Evolutionary conservation across 2,888 invertebrate genomes (phyloP).

Genomic region (Chrysopilus asiliformis): DNA sequence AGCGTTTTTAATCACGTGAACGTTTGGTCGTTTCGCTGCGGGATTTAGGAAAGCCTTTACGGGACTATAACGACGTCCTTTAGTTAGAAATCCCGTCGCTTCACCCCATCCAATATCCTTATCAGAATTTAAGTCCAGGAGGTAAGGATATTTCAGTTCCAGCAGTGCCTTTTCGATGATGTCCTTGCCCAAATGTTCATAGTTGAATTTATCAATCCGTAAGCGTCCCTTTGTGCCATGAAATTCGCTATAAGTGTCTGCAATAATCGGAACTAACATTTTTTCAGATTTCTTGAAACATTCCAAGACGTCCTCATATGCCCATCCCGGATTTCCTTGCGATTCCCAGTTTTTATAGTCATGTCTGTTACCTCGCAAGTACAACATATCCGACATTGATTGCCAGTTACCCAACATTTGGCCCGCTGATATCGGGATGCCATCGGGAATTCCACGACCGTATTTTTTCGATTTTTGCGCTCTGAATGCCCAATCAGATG

Average conservation of each 20-base stretch:
- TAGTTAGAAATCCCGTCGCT: conserved; percentile 54
- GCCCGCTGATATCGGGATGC: no score
- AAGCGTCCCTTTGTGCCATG: no score
- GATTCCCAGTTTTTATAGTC: conserved; percentile 68
- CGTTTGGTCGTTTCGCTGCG: conserved; percentile 20
- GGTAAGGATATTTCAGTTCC: conserved; percentile 44
- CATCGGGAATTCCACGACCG: no score
- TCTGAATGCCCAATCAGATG: no score
- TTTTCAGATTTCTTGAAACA: conserved; percentile 76
- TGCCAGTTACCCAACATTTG: conserved; percentile 64
- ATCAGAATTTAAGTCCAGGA: conserved; percentile 56
- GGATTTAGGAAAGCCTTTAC: conserved; percentile 53
- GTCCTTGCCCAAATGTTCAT: conserved; percentile 50
- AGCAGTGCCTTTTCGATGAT: conserved; percentile 44
- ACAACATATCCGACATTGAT: conserved; percentile 71
- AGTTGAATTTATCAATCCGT: conserved; percentile 47
- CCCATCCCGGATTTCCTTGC: conserved; percentile 58
- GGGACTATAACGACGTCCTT: conserved; percentile 62
- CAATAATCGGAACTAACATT: conserved; percentile 53
- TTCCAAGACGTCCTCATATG: conserved; percentile 50
- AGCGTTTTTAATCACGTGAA: conserved; percentile 21
- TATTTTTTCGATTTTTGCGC: no score
- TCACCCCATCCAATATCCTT: conserved; percentile 57
- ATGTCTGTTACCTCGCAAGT: conserved; percentile 58
- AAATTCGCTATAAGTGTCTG: no score